These are phyloP conservation scores for Tadarida brasiliensis DNA, from an alignment of 2,797 vertebrate genomes.

Conservation along the genomic window DNA sequence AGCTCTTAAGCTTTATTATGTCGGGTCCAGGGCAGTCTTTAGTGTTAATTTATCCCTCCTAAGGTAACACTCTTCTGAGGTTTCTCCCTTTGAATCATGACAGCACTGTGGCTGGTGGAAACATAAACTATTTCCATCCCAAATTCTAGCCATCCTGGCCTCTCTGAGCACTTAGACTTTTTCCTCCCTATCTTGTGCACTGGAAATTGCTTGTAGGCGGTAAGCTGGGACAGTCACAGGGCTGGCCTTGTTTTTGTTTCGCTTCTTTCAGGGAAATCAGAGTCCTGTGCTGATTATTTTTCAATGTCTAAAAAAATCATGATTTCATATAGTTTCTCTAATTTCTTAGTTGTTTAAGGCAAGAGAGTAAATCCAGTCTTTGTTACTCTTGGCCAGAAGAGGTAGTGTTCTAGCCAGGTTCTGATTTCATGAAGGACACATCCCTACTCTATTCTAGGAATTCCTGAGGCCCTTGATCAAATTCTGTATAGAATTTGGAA, in stretches of 20 bases:
- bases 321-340: not conserved
- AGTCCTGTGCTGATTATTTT: not conserved
- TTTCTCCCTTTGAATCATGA: not conserved
- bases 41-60: not conserved
- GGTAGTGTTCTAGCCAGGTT: not conserved
- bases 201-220: not conserved
- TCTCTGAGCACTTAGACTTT: not conserved
- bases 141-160: not conserved
- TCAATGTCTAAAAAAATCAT: not conserved
- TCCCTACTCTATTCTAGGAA: not conserved
- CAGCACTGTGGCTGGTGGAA: not conserved
- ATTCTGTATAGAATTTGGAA: slow-evolving; percentile 15
- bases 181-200: not conserved
- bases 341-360: slow-evolving; percentile 19
- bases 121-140: not conserved
- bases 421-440: slow-evolving; percentile 4
- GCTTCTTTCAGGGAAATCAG: slow-evolving; percentile 8
- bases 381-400: not conserved
- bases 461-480: not conserved
- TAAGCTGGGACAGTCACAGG: not conserved
- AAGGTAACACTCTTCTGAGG: not conserved
- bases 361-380: not conserved
- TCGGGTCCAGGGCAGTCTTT: not conserved
- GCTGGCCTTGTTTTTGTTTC: not conserved
- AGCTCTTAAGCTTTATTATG: not conserved